Base-by-base conservation (phyloP, 2,888 invertebrate genomes). In the Caenorhabditis afra region DNA sequence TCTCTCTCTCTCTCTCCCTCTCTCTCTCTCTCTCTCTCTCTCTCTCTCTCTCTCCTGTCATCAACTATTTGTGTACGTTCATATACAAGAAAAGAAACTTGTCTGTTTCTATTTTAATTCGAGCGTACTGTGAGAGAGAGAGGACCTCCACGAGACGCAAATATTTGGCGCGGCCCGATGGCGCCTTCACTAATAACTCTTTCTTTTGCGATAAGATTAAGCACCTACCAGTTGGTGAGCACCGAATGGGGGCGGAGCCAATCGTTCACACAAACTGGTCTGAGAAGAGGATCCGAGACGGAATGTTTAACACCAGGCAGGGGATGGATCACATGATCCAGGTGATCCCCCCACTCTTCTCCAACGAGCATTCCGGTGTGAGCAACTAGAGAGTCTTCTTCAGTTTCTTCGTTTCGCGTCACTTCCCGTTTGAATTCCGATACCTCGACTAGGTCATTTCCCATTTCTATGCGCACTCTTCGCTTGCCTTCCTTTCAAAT, bases 71-170 rank as follows among this genome's bases (percentile, higher is more conserved):
- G 64, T 71, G 57, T 35, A 49, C 41, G 14, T 23, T 53, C 18
- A 16, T 39, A 39, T 16, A 8, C 57, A 55, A 64, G 39, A 49
- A n/a, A 52, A 53, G 53, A 64, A 64, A 70, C 61, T 49, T 62
- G 62, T 71, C 62, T 71, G 55, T 55, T 71, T 64, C 55, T 71
- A 71, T 62, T 62, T 71, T 71, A 57, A 64, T 57, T 39, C 53
- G 22, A 44, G 22, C 20, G 16, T 47, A 59, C 29, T 45, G 53
- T 14, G 55, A 49, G 61, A 62, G 71, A 49, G 55, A 49, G 61
- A 62, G 71, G 57, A 71, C 64, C 71, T 71, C 64, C 71, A 71
- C 71, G 71, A 71, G 71, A 50, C 64, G 71, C 71, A 71, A 71
- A 71, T 71, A 71, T 71, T 71, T 71, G 71, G 64, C 47, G 62